Evolutionary conservation across 2,888 invertebrate species (phyloP).

Genomic region (Troides oblongomaculatus): DNA sequence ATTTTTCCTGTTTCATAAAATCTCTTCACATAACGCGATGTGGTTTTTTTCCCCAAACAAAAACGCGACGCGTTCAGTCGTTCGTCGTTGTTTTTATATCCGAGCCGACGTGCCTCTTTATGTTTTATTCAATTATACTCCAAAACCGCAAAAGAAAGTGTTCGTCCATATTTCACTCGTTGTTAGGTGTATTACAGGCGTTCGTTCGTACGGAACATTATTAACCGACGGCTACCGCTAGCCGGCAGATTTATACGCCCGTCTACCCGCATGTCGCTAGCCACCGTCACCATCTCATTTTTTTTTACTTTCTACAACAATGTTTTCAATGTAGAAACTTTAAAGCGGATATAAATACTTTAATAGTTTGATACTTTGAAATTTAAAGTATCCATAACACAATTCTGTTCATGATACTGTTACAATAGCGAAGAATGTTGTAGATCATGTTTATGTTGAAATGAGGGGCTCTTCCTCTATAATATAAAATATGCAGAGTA

Average conservation of each 20-base stretch:
- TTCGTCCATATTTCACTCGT: conserved; percentile 18
- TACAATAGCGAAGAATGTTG: too few relatives aligned
- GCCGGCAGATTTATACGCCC: conserved; percentile 25
- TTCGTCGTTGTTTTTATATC: too few relatives aligned
- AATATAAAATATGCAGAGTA: too few relatives aligned
- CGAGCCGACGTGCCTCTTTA: too few relatives aligned
- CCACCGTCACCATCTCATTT: conserved; percentile 2
- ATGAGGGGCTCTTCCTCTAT: too few relatives aligned
- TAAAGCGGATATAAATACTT: not conserved
- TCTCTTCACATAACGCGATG: too few relatives aligned
- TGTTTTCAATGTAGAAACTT: conserved; percentile 20
- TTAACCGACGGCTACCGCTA: conserved; percentile 28
- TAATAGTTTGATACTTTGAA: conserved; percentile 6
- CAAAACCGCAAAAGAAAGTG: conserved; percentile 5
- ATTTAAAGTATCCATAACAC: conserved; percentile 1
- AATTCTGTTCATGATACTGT: not conserved
- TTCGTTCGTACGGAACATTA: conserved; percentile 26
- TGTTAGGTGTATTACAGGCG: conserved; percentile 15
- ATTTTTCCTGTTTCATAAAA: too few relatives aligned
- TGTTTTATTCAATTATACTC: too few relatives aligned
- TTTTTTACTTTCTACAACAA: conserved; percentile 12
- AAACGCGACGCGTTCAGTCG: too few relatives aligned
- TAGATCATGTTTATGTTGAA: too few relatives aligned
- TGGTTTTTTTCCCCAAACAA: not conserved
- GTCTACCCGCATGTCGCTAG: conserved; percentile 23